Evolutionary conservation across 2,797 vertebrate genomes (phyloP).

Genomic region (Loriculus beryllinus): DNA sequence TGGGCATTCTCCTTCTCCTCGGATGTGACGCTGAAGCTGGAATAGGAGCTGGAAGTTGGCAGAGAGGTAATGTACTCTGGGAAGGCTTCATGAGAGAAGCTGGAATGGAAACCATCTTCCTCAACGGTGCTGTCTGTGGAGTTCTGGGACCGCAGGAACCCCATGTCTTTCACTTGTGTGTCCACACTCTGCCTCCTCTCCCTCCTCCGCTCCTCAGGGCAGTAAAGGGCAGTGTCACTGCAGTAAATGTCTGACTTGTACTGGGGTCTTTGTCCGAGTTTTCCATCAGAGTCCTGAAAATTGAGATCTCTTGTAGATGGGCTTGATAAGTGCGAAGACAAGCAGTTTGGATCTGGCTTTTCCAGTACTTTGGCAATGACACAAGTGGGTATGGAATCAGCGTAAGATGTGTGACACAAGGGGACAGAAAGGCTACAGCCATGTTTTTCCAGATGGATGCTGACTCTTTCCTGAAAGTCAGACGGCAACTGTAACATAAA

Average conservation of each 20-base stretch:
- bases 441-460: conserved; percentile 87
- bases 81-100: conserved; percentile 86
- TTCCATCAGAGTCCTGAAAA: conserved; percentile 80
- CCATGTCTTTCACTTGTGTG: conserved; percentile 77
- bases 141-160: conserved; percentile 83
- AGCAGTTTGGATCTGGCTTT: conserved; percentile 86
- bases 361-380: conserved; percentile 89
- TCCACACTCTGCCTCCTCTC: conserved; percentile 87
- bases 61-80: conserved; percentile 85
- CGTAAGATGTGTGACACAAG: conserved; percentile 82
- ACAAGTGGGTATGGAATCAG: conserved; percentile 84
- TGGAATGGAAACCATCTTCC: conserved; percentile 84
- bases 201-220: conserved; percentile 85
- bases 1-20: conserved; percentile 87
- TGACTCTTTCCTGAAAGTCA: conserved; percentile 90
- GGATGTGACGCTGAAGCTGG: conserved; percentile 90
- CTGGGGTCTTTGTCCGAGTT: conserved; percentile 75
- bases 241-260: conserved; percentile 91
- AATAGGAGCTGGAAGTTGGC: conserved; percentile 89
- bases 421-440: conserved; percentile 78
- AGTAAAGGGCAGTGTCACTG: conserved; percentile 93
- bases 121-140: conserved; percentile 88
- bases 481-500: conserved; percentile 81
- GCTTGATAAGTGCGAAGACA: conserved; percentile 85
- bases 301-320: conserved; percentile 79